Conservation (phyloP, 2,113 vertebrate species). For the Corythornis cristatus region DNA sequence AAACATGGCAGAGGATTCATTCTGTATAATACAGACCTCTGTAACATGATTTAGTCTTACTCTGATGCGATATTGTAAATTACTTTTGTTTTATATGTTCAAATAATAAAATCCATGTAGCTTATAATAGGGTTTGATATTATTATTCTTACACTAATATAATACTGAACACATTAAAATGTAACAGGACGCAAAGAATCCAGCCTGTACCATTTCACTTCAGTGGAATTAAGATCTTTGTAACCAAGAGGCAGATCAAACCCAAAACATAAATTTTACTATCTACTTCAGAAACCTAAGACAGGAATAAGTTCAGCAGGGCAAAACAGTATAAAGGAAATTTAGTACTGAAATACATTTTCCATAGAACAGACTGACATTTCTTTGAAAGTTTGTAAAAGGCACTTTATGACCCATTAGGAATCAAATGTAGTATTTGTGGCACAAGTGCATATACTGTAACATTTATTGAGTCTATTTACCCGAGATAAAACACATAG, state of each 20-base stretch:
- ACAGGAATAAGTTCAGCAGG: conserved; percentile 1
- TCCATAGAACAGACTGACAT: not conserved
- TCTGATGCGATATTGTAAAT: conserved; percentile 1
- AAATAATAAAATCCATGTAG: conserved; percentile 13
- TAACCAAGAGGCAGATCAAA: conserved; percentile 27
- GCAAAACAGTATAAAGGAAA: conserved; percentile 9
- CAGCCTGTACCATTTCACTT: not conserved
- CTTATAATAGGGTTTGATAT: conserved; percentile 21
- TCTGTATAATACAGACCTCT: not conserved
- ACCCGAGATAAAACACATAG: conserved; percentile 46
- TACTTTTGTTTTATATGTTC: not conserved
- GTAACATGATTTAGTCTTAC: not conserved
- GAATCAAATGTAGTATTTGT: conserved; percentile 45
- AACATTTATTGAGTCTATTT: conserved; percentile 53
- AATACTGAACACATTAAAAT: not conserved
- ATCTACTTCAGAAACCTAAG: not conserved
- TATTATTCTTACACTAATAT: not conserved
- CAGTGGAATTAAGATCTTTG: not conserved
- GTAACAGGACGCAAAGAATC: not conserved
- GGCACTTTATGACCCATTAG: conserved; percentile 51
- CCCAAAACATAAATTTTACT: conserved; percentile 23
- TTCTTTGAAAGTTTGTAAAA: conserved; percentile 50
- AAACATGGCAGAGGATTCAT: not conserved
- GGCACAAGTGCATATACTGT: conserved; percentile 21
- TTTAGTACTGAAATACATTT: conserved; percentile 29